phyloP scores from a whole-genome alignment of 2,888 invertebrate genomes.

The Strigamia maritima region DNA sequence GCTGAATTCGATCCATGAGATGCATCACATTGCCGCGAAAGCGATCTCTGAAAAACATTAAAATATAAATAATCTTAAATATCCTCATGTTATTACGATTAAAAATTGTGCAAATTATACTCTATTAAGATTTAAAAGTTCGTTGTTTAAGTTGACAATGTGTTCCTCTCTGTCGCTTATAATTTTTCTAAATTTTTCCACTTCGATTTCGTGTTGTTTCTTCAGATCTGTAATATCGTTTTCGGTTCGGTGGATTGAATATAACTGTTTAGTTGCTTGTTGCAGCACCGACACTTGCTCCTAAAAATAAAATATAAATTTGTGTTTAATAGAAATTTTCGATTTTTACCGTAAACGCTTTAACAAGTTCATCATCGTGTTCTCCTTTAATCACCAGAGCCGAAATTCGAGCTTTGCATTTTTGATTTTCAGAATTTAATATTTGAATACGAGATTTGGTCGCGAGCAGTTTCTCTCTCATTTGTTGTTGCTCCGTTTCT shows the following conservation, averaged over 20 bases:
- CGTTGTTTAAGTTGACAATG: not conserved
- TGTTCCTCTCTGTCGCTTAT: conserved; percentile 14
- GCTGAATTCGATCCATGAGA: conserved; percentile 1
- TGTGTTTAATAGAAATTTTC: not conserved
- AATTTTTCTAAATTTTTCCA: not conserved
- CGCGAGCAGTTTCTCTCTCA: conserved; percentile 43
- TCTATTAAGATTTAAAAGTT: not conserved
- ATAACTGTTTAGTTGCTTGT: not conserved
- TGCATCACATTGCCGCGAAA: not conserved
- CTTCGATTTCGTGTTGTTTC: not conserved
- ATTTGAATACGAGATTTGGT: conserved; percentile 65
- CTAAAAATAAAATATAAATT: not conserved
- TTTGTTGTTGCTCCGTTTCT: not conserved
- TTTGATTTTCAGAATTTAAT: conserved; percentile 63
- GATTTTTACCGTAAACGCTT: conserved; percentile 1
- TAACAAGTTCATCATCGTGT: conserved; percentile 58
- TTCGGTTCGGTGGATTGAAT: not conserved
- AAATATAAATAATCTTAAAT: no score
- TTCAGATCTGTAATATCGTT: not conserved
- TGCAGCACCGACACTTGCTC: conserved; percentile 3
- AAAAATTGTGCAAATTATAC: no score
- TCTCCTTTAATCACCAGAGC: conserved; percentile 63
- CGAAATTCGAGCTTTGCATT: conserved; percentile 60
- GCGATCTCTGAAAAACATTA: not conserved
- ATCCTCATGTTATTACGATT: no score